These are phyloP conservation scores for Leucania comma DNA, from an alignment of 2,888 invertebrate genomes.

Conservation along the genomic window DNA sequence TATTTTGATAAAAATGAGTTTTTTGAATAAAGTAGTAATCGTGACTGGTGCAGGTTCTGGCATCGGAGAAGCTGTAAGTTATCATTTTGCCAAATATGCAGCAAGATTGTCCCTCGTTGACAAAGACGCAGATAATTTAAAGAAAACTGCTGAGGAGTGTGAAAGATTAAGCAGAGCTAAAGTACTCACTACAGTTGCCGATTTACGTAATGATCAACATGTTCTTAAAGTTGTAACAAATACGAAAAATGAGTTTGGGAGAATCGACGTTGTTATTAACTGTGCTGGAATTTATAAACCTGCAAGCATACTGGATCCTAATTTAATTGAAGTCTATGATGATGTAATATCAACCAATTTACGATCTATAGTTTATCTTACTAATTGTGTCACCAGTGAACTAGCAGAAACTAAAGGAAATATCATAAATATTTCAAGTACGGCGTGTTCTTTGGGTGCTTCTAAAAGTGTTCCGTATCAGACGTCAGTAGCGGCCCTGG, in stretches of 20 bases:
- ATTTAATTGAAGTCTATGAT: constrained; percentile 69
- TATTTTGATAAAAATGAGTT: constrained; percentile 67
- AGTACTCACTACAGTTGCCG: constrained; percentile 67
- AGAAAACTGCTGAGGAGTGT: constrained; percentile 65
- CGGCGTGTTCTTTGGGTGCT: constrained; percentile 35
- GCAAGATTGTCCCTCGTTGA: constrained; percentile 73
- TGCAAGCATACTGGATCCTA: constrained; percentile 60
- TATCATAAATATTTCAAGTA: constrained; percentile 74
- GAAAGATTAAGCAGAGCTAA: constrained; percentile 65
- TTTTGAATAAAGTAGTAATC: constrained; percentile 72
- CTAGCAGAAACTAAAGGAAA: constrained; percentile 70
- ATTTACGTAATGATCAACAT: constrained; percentile 68
- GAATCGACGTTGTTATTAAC: constrained; percentile 74
- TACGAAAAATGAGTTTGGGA: constrained; percentile 67
- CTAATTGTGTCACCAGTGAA: constrained; percentile 62
- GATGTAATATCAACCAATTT: constrained; percentile 69
- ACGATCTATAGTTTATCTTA: constrained; percentile 69
- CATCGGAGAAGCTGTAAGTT: constrained; percentile 73
- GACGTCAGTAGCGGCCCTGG: constrained; percentile 93
- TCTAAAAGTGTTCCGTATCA: constrained; percentile 83
- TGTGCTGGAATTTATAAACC: constrained; percentile 67
- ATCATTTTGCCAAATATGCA: constrained; percentile 71
- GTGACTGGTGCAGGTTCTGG: constrained; percentile 75
- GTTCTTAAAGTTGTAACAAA: constrained; percentile 65
- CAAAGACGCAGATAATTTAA: constrained; percentile 65